Evolutionary conservation across 92 coral and sea anemone species (phyloP).

Genomic region (Porites evermanni): DNA sequence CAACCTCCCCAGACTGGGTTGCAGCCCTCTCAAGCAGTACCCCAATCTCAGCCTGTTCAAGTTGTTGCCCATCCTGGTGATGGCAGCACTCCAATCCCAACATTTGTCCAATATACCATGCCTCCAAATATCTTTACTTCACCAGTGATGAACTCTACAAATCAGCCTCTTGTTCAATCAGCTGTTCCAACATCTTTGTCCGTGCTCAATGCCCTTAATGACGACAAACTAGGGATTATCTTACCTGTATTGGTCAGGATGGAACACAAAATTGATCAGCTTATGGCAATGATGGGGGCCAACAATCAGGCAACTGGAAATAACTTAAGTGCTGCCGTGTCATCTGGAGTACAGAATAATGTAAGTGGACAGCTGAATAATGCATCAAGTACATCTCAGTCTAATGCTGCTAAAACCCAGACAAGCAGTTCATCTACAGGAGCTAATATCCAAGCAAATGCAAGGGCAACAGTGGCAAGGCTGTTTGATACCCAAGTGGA

Average conservation of each 20-base stretch:
- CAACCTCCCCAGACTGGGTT: conserved; percentile 6
- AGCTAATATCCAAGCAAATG: not conserved
- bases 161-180: conserved; percentile 14
- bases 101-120: conserved; percentile 21
- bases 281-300: conserved; percentile 28
- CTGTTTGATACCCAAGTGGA: not conserved
- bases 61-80: conserved; percentile 1
- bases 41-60: not conserved
- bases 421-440: not conserved
- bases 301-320: conserved; percentile 11
- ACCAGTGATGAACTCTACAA: conserved; percentile 22
- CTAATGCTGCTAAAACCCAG: not conserved
- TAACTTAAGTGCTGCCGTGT: conserved; percentile 9
- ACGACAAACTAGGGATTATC: conserved; percentile 28
- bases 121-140: conserved; percentile 25
- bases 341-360: not conserved
- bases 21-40: not conserved
- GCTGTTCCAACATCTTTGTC: conserved; percentile 11
- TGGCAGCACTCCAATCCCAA: not conserved
- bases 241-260: conserved; percentile 39
- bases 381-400: not conserved
- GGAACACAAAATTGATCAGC: conserved; percentile 51
- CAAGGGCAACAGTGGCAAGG: not conserved
- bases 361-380: not conserved
- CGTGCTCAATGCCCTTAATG: conserved; percentile 30